Conservation (phyloP, 30 jellyfish, hydroid and myxozoan species). For the Cassiopea xamachana region DNA sequence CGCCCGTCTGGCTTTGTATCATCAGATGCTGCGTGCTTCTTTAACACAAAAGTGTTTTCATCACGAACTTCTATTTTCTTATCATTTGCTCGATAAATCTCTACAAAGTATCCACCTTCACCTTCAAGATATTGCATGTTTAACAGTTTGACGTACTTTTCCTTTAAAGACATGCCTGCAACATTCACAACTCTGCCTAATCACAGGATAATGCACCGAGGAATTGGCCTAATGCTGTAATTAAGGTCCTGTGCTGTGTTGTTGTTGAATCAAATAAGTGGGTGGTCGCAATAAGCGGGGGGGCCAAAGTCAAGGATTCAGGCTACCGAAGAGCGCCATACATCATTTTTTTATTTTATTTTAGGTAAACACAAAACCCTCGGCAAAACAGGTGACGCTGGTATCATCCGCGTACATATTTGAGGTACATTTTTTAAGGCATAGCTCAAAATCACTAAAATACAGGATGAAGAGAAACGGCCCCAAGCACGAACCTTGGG, state of each 20-base stretch:
- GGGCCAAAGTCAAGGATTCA: too few species aligned
- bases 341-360: too few species aligned
- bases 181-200: neutral
- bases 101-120: constrained; percentile 66
- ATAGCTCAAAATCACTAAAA: too few species aligned
- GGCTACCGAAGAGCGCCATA: too few species aligned
- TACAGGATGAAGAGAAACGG: too few species aligned
- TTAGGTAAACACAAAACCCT: too few species aligned
- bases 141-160: constrained; percentile 5
- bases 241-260: neutral
- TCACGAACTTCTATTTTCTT: constrained; percentile 4
- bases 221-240: neutral
- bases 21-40: neutral
- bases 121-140: constrained; percentile 40
- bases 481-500: neutral
- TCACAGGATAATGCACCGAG: too few species aligned
- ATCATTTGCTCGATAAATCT: constrained; percentile 25
- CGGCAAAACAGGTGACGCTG: too few species aligned
- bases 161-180: constrained; percentile 35
- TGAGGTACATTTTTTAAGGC: too few species aligned
- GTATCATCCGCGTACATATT: too few species aligned
- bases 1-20: neutral
- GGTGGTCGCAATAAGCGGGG: too few species aligned
- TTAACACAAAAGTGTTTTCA: neutral
- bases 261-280: neutral